These are phyloP conservation scores for Trissoscelio sp. DNA, from an alignment of 2,888 invertebrate species.

Conservation along the genomic window DNA sequence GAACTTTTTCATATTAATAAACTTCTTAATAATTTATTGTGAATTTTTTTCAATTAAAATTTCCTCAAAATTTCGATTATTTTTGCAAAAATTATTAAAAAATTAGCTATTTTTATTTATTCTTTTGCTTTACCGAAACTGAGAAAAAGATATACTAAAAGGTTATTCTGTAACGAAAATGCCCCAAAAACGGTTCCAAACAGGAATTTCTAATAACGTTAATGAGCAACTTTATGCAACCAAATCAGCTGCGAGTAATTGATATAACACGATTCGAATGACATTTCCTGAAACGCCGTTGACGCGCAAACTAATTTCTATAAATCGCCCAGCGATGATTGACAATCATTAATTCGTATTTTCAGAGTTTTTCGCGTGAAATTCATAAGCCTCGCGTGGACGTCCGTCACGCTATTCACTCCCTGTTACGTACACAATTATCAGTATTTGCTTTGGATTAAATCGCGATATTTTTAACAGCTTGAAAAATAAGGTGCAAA, in stretches of 20 bases:
- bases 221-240: background rate
- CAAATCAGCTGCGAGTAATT: constrained; percentile 8
- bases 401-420: background rate
- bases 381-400: background rate
- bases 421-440: background rate
- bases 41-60: too few species aligned
- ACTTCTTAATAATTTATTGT: too few species aligned
- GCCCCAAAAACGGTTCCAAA: background rate
- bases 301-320: constrained; percentile 17
- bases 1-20: too few species aligned
- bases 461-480: constrained; percentile 31
- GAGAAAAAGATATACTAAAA: too few species aligned
- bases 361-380: constrained; percentile 6
- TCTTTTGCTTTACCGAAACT: too few species aligned
- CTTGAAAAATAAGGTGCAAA: too few species aligned
- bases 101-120: too few species aligned
- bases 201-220: constrained; percentile 8
- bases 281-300: constrained; percentile 22
- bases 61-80: too few species aligned
- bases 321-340: background rate
- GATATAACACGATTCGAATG: constrained; percentile 14
- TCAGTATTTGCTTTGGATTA: constrained; percentile 11
- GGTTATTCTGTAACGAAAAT: too few species aligned
- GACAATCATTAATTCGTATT: constrained; percentile 15
- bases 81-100: too few species aligned